Evolutionary conservation across 53 echinoderm and acorn worm species (phyloP), one percentile per base, ranked within the genome.

Genomic region (Echinarachnius parma): DNA sequence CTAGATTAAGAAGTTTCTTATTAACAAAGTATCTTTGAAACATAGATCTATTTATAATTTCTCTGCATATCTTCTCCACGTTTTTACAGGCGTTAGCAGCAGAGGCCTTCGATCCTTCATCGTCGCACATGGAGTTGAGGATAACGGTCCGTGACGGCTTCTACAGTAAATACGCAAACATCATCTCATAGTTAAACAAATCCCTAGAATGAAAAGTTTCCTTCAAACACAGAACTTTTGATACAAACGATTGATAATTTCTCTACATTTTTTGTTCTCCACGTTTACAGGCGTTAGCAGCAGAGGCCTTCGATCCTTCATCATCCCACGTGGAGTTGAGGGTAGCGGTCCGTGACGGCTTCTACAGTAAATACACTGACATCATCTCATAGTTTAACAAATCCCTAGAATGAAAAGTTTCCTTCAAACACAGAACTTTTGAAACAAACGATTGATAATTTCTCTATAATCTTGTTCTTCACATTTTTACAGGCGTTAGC

Each of bases 71-170:
- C n/a, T n/a, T n/a, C n/a, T 46, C 7, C 46, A 76, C 53, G 28
- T 76, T 48, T 9, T 48, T 61, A 7, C 59, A 95, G 95, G 95
- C 91, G 58, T 39, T 72, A n/a, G 78, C 87, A 34, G 86, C 88
- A 30, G 81, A 84, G 53, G 82, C 83, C 53, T 84, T 75, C 56
- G 90, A 91, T 31, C 66, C 78, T 15, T 70, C 81, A 23, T 74
- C 70, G 4, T 78, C 77, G 26, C 74, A 67, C 10, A 59, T 76
- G 28, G 61, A 87, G 25, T 82, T 87, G 15, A 80, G 84, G 28
- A 81, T 95, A 9, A 84, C 95, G 16, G 36, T 95, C 48, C 58
- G 66, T 33, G 76, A 87, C 9, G 95, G 95, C 14, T 78, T 79
- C 27, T 76, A 35, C 21, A 91, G 81, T 69, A 91, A 87, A 31